Conservation (phyloP, 2,888 invertebrate genomes). For the Leptarthrus brevirostris region DNA sequence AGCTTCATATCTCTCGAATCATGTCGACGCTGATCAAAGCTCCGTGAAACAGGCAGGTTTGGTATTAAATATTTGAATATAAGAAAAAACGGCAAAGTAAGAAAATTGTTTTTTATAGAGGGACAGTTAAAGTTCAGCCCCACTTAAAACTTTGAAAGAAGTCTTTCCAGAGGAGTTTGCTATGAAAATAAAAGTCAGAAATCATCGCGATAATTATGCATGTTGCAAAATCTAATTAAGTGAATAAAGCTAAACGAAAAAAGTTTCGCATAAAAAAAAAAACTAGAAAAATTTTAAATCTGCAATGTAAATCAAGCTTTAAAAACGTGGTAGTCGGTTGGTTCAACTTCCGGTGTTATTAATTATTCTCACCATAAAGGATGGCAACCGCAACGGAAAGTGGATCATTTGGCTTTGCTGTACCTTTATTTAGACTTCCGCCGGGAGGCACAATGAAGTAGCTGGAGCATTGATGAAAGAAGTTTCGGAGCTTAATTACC, state of each 20-base stretch:
- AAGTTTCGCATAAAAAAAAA: too few species aligned
- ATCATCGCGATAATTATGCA: not conserved
- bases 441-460: not conserved
- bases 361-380: conserved; percentile 2
- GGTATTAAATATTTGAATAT: too few species aligned
- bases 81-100: too few species aligned
- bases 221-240: not conserved
- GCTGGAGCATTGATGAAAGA: not conserved
- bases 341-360: conserved; percentile 2
- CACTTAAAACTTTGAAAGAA: too few species aligned
- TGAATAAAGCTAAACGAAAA: conserved; percentile 3
- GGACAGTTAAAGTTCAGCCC: too few species aligned
- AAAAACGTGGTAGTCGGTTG: not conserved
- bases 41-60: too few species aligned
- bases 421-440: not conserved
- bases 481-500: not conserved
- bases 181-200: not conserved
- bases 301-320: conserved; percentile 5
- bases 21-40: too few species aligned
- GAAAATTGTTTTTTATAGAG: too few species aligned
- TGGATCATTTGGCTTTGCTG: conserved; percentile 2
- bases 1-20: too few species aligned
- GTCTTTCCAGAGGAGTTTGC: too few species aligned
- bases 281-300: conserved; percentile 9
- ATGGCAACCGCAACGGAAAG: conserved; percentile 6